Base-by-base conservation (phyloP, 1,140 invertebrate genomes). In the Drosophila lini region DNA sequence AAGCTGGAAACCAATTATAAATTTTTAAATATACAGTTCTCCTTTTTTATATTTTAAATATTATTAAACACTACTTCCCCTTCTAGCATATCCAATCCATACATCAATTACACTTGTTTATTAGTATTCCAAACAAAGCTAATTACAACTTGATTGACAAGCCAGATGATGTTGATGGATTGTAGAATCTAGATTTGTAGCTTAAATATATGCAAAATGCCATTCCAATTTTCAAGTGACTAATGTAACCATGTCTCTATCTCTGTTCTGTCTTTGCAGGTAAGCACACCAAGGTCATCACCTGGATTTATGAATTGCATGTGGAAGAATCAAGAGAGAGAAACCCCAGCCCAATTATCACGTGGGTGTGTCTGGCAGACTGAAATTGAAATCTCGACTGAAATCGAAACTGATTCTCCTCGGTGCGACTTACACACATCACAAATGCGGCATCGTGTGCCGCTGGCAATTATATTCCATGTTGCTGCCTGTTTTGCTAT, bases 391-490 rank as follows among this genome's bases (percentile, higher is more conserved):
- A 73, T 81, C 57, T 73, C 71, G 69, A 69, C 22, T 63, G 57
- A 50, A 80, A 61, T 41, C 42, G 57, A 74, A 61, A 69, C 57
- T 68, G 69, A 74, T 32, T 42, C 60, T 16, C 22, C 60, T 25
- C 31, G 68, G 47, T 65, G 56, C 52, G 53, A 74, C 80, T 36
- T 22, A 22, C 16, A 34, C 50, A 48, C 59, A 69, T 69, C 74
- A 78, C 25, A 65, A 65, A 65, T 65, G 79, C 81, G 76, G 63
- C 78, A 70, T 86, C 84, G 80, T 86, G 80, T 86, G 80, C 80
- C 71, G 60, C 57, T 42, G 44, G 76, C 84, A 86, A 88, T 88
- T 88, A 89, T 89, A 88, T 77, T 76, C 59, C 69, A 53, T 77
- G 55, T 56, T 53, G 60, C 50, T 36, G 50, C 50, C 52, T 55